phyloP scores from a whole-genome alignment of 2,888 invertebrate genomes.

The Leucophora obtusa region DNA sequence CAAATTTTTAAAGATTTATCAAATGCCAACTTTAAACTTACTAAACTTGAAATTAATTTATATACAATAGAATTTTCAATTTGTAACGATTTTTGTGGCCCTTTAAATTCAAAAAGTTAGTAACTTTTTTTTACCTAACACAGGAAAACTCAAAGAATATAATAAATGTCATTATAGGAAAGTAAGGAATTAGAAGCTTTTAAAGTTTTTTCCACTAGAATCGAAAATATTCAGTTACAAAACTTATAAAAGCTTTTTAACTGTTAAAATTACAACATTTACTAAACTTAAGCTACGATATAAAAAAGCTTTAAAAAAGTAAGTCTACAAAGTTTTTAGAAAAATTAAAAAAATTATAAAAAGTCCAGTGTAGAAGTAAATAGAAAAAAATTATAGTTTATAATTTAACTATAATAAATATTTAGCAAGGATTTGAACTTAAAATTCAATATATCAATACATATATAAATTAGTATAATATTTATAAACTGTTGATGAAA shows the following conservation, averaged over 20 bases:
- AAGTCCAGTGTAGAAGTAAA: background rate
- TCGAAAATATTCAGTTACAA: background rate
- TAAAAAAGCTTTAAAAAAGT: background rate
- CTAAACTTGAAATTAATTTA: too few relatives aligned
- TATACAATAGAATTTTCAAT: too few relatives aligned
- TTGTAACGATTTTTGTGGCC: too few relatives aligned
- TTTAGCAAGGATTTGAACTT: background rate
- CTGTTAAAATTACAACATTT: background rate
- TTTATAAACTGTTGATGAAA: background rate
- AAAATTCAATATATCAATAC: background rate
- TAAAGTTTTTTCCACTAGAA: too few relatives aligned
- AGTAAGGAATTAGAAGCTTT: too few relatives aligned
- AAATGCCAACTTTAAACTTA: too few relatives aligned
- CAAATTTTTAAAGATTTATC: too few relatives aligned
- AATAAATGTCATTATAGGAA: too few relatives aligned
- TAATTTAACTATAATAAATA: background rate
- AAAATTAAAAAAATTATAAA: background rate
- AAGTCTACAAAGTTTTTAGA: too few relatives aligned
- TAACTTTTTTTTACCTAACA: too few relatives aligned
- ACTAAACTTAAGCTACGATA: background rate
- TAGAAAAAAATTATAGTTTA: background rate
- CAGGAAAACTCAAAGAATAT: too few relatives aligned
- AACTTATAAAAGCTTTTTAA: background rate
- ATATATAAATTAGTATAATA: background rate
- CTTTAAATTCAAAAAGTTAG: too few relatives aligned